phyloP scores from a whole-genome alignment of 2,888 invertebrate species.

The Leptinotarsa haldemani region DNA sequence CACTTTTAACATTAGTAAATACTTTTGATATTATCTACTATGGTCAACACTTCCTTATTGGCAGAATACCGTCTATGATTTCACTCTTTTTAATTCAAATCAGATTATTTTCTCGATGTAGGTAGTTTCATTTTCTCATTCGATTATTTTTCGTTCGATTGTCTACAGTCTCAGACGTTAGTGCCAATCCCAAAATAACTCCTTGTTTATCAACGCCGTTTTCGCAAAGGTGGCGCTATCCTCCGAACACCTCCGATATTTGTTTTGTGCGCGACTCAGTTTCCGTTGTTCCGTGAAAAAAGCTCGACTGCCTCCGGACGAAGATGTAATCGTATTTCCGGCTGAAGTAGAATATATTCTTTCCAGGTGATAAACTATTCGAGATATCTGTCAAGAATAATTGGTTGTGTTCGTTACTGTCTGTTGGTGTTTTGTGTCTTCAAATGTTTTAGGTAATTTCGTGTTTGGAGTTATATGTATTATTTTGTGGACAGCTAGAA shows the following conservation, averaged over 20 bases:
- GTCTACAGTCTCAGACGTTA: conserved; percentile 1
- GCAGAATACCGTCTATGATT: too few species aligned
- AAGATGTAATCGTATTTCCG: neutral
- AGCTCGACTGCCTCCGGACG: neutral
- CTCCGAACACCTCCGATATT: neutral
- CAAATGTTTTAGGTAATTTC: too few species aligned
- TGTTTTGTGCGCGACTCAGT: conserved; percentile 6
- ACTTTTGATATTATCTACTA: too few species aligned
- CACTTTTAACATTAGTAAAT: too few species aligned
- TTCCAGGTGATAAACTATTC: neutral
- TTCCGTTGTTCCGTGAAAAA: conserved; percentile 12
- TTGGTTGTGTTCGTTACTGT: too few species aligned
- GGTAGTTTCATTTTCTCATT: too few species aligned
- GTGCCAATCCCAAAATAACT: conserved; percentile 10
- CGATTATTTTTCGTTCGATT: conserved; percentile 3
- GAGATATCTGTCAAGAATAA: neutral
- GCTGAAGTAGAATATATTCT: neutral
- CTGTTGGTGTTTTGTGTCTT: too few species aligned
- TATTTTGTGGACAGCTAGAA: too few species aligned
- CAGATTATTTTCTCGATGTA: too few species aligned
- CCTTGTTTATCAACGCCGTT: neutral
- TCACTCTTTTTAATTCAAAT: too few species aligned
- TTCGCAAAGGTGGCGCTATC: neutral
- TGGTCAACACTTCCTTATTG: too few species aligned
- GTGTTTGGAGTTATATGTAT: too few species aligned